These are phyloP conservation scores for Tipula helvola DNA, from an alignment of 2,888 invertebrate species.

Conservation along the genomic window DNA sequence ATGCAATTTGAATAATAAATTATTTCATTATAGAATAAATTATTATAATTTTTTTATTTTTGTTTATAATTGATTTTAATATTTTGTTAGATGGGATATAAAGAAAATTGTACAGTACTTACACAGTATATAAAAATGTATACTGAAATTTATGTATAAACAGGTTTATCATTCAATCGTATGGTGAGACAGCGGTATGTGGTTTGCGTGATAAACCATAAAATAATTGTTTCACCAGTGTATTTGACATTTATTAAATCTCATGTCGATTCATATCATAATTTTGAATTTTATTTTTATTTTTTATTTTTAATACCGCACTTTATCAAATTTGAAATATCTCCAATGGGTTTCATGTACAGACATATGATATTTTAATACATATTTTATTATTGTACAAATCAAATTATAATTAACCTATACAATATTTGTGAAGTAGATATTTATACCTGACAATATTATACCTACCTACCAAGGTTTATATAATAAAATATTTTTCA, in stretches of 20 bases:
- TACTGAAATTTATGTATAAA: background rate
- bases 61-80: background rate
- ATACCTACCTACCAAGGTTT: background rate
- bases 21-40: background rate
- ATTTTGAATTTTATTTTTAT: background rate
- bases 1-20: background rate
- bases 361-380: background rate
- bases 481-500: background rate
- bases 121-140: background rate
- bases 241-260: background rate
- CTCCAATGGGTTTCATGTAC: background rate
- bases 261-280: background rate
- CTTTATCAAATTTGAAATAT: background rate
- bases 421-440: background rate
- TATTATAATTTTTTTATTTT: background rate
- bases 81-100: background rate
- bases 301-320: background rate
- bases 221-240: background rate
- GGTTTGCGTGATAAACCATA: background rate
- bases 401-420: background rate
- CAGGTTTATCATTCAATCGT: background rate
- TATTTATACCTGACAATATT: background rate
- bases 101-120: background rate
- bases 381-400: background rate
- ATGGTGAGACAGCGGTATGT: background rate